phyloP scores from a whole-genome alignment of 92 coral and sea anemone genomes.

The Desmophyllum pertusum region DNA sequence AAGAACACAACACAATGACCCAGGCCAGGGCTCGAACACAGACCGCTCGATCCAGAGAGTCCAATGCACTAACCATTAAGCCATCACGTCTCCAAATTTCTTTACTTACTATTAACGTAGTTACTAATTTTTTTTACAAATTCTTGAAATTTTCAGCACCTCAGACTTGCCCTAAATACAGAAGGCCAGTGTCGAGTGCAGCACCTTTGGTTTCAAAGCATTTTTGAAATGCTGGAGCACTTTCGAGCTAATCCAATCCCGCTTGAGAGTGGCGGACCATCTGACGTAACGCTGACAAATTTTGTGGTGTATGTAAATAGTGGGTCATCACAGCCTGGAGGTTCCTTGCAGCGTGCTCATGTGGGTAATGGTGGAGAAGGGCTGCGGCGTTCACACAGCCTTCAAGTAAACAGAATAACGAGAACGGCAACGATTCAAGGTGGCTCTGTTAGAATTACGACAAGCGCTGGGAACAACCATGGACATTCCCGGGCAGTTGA shows the following conservation, averaged over 20 bases:
- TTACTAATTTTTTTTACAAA: neutral
- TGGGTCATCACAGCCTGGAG: slow-evolving; percentile 56
- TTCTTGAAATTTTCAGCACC: slow-evolving; percentile 64
- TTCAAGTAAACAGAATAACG: slow-evolving; percentile 81
- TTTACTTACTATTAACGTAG: neutral
- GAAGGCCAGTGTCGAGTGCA: slow-evolving; percentile 99
- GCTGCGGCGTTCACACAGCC: slow-evolving; percentile 95
- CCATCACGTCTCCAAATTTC: no score
- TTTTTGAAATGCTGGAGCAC: slow-evolving; percentile 99
- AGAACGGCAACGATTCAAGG: slow-evolving; percentile 94
- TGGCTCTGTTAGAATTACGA: slow-evolving; percentile 89
- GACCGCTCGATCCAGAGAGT: no score
- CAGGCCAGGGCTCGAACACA: no score
- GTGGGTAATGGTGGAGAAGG: slow-evolving; percentile 76
- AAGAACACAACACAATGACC: no score
- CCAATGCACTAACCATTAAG: no score
- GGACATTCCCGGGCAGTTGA: slow-evolving; percentile 94
- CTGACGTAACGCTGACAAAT: slow-evolving; percentile 99
- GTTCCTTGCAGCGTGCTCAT: slow-evolving; percentile 50
- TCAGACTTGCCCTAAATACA: slow-evolving; percentile 87
- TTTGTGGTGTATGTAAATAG: slow-evolving; percentile 72
- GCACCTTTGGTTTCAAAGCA: slow-evolving; percentile 98
- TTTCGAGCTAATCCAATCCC: slow-evolving; percentile 97
- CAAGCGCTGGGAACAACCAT: slow-evolving; percentile 65
- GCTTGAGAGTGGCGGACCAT: slow-evolving; percentile 98